Conservation (phyloP, 2,797 vertebrate species). For the Aeoliscus strigatus region DNA sequence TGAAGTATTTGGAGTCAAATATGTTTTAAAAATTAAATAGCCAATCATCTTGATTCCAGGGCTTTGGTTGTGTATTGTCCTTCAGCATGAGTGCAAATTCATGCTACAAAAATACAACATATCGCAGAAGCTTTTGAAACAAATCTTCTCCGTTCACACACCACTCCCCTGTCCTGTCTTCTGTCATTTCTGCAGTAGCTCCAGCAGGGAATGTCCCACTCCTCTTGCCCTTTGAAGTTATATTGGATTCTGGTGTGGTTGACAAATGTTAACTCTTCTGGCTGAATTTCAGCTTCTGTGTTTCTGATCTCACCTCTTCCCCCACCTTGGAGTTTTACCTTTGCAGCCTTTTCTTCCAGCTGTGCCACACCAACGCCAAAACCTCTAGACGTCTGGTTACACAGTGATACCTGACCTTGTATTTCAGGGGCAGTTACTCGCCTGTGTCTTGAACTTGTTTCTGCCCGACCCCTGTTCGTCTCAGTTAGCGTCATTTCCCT, state of each 20-base stretch:
- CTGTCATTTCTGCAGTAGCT: conserved; percentile 38
- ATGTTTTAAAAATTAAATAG: too few relatives aligned
- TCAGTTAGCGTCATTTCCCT: conserved; percentile 30
- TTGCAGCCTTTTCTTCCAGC: conserved; percentile 46
- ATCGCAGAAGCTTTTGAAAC: conserved; percentile 1
- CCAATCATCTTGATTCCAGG: too few relatives aligned
- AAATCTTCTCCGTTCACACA: conserved; percentile 16
- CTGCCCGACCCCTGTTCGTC: conserved; percentile 32
- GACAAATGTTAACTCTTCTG: conserved; percentile 33
- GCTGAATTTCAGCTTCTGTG: conserved; percentile 34
- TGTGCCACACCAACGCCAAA: conserved; percentile 12
- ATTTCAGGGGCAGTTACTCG: conserved; percentile 47
- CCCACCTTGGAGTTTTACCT: conserved; percentile 14
- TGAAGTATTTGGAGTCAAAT: conserved; percentile 1
- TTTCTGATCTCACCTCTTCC: conserved; percentile 40
- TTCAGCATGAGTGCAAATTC: too few relatives aligned
- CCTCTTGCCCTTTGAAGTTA: conserved; percentile 12
- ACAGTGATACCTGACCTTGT: conserved; percentile 42
- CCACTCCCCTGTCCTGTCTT: conserved; percentile 32
- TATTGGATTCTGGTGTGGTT: conserved; percentile 30
- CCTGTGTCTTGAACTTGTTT: conserved; percentile 31
- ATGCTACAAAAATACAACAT: neutral
- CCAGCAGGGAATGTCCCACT: conserved; percentile 1
- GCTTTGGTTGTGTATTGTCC: too few relatives aligned
- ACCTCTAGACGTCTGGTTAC: conserved; percentile 26